Evolutionary conservation across 2,797 vertebrate genomes (phyloP).

Genomic region (Lithobates sylvaticus): DNA sequence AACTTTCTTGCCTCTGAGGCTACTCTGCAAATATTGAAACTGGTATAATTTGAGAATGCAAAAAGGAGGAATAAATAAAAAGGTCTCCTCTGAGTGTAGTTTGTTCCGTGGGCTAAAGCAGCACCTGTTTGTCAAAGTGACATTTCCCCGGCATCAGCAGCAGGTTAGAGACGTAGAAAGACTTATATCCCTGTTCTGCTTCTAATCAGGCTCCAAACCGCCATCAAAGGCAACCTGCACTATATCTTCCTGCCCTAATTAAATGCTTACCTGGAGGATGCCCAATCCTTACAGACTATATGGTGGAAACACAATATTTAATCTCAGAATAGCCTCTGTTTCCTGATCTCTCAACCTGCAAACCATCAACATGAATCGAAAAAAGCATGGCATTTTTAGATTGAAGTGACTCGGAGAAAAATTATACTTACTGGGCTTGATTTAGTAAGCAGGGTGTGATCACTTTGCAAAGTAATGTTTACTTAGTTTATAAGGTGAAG

Average conservation of each 20-base stretch:
- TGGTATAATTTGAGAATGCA: conserved; percentile 51
- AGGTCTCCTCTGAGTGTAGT: conserved; percentile 34
- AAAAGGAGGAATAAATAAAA: conserved; percentile 49
- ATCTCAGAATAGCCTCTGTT: background rate
- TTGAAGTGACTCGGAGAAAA: no score
- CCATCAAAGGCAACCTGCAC: conserved; percentile 25
- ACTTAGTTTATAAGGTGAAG: no score
- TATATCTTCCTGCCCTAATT: conserved; percentile 55
- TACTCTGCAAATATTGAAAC: conserved; percentile 58
- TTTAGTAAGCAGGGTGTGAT: no score
- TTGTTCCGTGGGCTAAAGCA: conserved; percentile 37
- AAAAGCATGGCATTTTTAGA: background rate
- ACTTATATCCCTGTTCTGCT: conserved; percentile 50
- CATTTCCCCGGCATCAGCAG: conserved; percentile 58
- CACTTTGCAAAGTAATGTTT: no score
- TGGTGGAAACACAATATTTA: conserved; percentile 7
- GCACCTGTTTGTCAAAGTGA: conserved; percentile 56
- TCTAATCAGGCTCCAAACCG: conserved; percentile 56
- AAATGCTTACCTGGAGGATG: conserved; percentile 56
- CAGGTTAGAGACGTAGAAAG: conserved; percentile 37
- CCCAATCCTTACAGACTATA: conserved; percentile 2
- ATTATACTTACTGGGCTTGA: no score
- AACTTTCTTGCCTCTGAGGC: conserved; percentile 2
- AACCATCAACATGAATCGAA: conserved; percentile 18
- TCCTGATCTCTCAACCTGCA: conserved; percentile 12